Percentiles rank a stretch among this genome's conserved stretches.
Evolutionary conservation across 2,888 invertebrate species (phyloP).

Genomic region (Venusia cambrica): DNA sequence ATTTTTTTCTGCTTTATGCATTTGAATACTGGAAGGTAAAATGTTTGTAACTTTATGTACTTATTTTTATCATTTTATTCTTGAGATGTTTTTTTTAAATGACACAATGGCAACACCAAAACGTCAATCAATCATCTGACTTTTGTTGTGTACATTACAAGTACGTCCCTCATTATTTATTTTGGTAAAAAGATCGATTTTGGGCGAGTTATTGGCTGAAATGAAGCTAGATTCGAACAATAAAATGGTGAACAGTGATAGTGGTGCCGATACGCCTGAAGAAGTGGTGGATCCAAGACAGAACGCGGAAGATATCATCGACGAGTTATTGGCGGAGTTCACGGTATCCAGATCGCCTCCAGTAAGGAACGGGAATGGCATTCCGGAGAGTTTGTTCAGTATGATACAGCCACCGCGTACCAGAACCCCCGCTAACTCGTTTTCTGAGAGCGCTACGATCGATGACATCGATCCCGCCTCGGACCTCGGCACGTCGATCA

Average conservation of each 20-base stretch:
- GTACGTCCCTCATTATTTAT: constrained; percentile 64
- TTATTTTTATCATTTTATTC: too few relatives aligned
- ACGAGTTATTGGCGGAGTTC: constrained; percentile 74
- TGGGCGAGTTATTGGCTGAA: constrained; percentile 29
- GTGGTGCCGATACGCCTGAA: constrained; percentile 64
- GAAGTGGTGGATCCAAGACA: constrained; percentile 69
- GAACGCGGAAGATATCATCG: constrained; percentile 74
- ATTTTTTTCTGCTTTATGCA: too few relatives aligned
- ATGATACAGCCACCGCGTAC: constrained; percentile 72
- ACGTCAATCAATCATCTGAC: constrained; percentile 65
- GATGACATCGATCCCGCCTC: constrained; percentile 76
- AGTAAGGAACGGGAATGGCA: constrained; percentile 56
- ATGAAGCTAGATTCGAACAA: constrained; percentile 79
- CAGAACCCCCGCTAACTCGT: constrained; percentile 70
- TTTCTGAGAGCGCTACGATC: constrained; percentile 65
- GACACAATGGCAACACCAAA: constrained; percentile 48
- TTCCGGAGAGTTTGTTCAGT: constrained; percentile 62
- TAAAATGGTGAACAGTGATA: constrained; percentile 71
- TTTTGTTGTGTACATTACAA: constrained; percentile 35
- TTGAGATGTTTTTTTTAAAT: constrained; percentile 12
- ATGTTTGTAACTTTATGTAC: too few relatives aligned
- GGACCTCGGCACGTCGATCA: constrained; percentile 72
- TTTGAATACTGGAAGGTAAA: too few relatives aligned
- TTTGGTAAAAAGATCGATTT: constrained; percentile 57
- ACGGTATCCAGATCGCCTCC: constrained; percentile 64